These are phyloP conservation scores for Enteromius thamalakanensis DNA, from an alignment of 2,797 vertebrate genomes.

Conservation along the genomic window DNA sequence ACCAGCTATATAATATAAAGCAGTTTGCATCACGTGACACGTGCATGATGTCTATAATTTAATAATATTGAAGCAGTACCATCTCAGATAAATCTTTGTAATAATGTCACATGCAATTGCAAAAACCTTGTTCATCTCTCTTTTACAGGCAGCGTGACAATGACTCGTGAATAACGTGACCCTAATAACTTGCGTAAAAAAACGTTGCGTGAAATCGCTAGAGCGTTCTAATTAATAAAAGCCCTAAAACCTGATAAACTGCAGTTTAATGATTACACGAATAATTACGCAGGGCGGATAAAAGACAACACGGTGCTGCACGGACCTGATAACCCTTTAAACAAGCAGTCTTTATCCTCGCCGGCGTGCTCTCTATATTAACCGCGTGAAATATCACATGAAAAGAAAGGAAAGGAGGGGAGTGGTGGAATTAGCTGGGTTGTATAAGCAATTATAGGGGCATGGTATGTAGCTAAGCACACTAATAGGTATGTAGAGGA, in stretches of 20 bases:
- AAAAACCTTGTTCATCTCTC: conserved; percentile 59
- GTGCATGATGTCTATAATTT: conserved; percentile 20
- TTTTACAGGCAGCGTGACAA: conserved; percentile 55
- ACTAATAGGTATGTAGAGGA: conserved; percentile 82
- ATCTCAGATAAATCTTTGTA: conserved; percentile 39
- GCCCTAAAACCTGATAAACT: conserved; percentile 59
- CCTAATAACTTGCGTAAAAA: conserved; percentile 40
- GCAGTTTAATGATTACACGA: conserved; percentile 60
- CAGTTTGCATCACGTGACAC: conserved; percentile 13
- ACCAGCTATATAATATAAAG: conserved; percentile 3
- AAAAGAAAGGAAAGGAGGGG: conserved; percentile 62
- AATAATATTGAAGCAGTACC: conserved; percentile 25
- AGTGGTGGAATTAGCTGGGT: conserved; percentile 79
- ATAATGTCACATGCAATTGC: conserved; percentile 45
- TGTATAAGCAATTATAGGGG: conserved; percentile 80
- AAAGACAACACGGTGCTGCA: conserved; percentile 55
- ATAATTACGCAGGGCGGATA: conserved; percentile 60
- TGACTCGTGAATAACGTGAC: conserved; percentile 53
- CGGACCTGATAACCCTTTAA: conserved; percentile 58
- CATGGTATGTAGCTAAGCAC: conserved; percentile 79
- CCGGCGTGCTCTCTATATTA: conserved; percentile 61
- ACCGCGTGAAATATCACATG: conserved; percentile 68
- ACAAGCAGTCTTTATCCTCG: conserved; percentile 49
- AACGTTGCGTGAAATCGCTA: conserved; percentile 58
- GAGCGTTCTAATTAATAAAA: conserved; percentile 62